Percentiles rank a stretch among this genome's conserved stretches.
phyloP scores from a whole-genome alignment of 30 jellyfish, hydroid and myxozoan genomes.

The Aurelia aurita complex sp. Pacific region DNA sequence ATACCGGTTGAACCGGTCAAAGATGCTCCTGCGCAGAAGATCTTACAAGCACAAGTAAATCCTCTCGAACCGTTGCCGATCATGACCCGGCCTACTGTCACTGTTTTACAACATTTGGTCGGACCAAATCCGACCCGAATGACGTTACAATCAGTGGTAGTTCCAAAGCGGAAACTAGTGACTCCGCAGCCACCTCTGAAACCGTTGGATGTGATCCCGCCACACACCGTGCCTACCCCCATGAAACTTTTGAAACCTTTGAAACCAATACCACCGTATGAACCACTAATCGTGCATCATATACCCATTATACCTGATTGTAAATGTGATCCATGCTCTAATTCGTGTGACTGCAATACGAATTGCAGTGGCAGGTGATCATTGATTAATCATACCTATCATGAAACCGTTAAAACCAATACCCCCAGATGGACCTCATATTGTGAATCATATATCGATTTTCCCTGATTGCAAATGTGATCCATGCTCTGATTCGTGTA shows the following conservation, averaged over 20 bases:
- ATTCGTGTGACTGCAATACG: constrained; percentile 38
- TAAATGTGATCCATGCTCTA: constrained; percentile 10
- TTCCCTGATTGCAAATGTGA: constrained; percentile 17
- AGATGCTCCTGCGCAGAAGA: neutral
- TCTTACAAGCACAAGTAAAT: constrained; percentile 3
- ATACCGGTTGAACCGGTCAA: constrained; percentile 40
- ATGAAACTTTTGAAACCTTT: constrained; percentile 38
- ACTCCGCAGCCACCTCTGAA: constrained; percentile 40
- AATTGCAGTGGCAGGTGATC: constrained; percentile 28
- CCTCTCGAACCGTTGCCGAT: constrained; percentile 55
- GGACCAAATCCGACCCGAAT: constrained; percentile 31
- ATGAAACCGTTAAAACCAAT: constrained; percentile 34
- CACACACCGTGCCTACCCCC: constrained; percentile 47
- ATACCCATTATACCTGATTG: constrained; percentile 30
- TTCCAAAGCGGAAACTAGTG: constrained; percentile 55
- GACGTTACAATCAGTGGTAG: constrained; percentile 55
- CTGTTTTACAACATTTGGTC: constrained; percentile 44
- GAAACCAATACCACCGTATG: constrained; percentile 58
- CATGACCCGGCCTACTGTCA: constrained; percentile 62
- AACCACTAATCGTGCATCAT: constrained; percentile 39
- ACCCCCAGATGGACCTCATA: constrained; percentile 43
- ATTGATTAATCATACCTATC: too few relatives aligned
- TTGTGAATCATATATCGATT: constrained; percentile 24
- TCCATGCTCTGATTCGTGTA: constrained; percentile 17
- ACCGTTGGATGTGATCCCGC: constrained; percentile 41